Evolutionary conservation across 2,113 vertebrate species (phyloP).

Genomic region (Corydoras sp.): DNA sequence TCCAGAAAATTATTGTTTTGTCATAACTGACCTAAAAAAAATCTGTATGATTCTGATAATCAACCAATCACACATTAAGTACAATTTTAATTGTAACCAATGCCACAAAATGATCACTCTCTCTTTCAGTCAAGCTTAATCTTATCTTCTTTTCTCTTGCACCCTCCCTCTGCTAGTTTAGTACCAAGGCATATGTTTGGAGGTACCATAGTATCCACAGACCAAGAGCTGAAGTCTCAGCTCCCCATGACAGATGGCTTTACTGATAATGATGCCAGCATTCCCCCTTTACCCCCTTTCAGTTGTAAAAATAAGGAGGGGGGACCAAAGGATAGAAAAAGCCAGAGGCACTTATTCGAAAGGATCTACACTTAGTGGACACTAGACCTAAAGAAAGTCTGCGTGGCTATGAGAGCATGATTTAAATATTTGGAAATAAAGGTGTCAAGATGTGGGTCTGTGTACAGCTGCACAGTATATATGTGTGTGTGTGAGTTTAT

Average conservation of each 20-base stretch:
- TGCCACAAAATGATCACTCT: slow-evolving; percentile 16
- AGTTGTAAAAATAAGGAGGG: slow-evolving; percentile 74
- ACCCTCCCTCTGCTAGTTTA: slow-evolving; percentile 22
- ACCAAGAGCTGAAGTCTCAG: slow-evolving; percentile 41
- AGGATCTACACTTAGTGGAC: slow-evolving; percentile 41
- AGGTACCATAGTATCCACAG: slow-evolving; percentile 30
- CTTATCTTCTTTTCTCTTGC: slow-evolving; percentile 15
- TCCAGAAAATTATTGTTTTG: not conserved
- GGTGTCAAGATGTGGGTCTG: slow-evolving; percentile 25
- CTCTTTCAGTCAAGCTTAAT: slow-evolving; percentile 26
- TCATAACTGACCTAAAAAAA: not conserved
- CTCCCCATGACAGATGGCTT: slow-evolving; percentile 78
- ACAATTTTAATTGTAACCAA: slow-evolving; percentile 11
- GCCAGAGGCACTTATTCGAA: slow-evolving; percentile 39
- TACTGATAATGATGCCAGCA: slow-evolving; percentile 75
- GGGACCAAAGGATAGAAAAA: slow-evolving; percentile 51
- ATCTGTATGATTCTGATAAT: slow-evolving; percentile 31
- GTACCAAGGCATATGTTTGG: slow-evolving; percentile 41
- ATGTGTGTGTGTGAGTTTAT: too few species aligned
- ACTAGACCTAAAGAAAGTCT: slow-evolving; percentile 39
- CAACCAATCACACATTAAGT: slow-evolving; percentile 31
- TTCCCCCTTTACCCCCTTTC: slow-evolving; percentile 50
- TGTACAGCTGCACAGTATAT: slow-evolving; percentile 7
- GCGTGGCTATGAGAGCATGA: slow-evolving; percentile 38
- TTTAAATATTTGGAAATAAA: slow-evolving; percentile 29